Evolutionary conservation across 2,113 vertebrate species (phyloP), one percentile per base, ranked within the genome.

Genomic region (Jacana jacana): DNA sequence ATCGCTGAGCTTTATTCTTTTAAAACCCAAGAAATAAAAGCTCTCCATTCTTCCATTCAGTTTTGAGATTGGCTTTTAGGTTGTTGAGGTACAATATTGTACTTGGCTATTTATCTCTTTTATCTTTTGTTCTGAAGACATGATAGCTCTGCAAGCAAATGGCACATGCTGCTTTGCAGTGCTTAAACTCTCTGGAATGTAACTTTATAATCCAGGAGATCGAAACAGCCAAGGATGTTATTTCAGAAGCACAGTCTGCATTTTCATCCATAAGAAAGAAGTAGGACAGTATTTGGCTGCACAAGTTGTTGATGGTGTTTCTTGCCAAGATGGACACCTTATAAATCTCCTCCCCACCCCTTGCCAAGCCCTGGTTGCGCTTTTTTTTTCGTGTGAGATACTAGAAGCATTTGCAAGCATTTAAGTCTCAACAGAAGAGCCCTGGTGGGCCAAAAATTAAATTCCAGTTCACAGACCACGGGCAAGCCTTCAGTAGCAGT

Each of bases 31-130:
- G 80, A 92, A 94, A 96, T 77, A 89, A 96, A 96, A 87, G 46
- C 86, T 83, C 79, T 94, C 55, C 40, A 76, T 88, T 86, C 65
- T 90, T 96, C 83, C 72, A 68, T 75, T 94, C 80, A 91, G 58
- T 93, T 95, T 58, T 85, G 78, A 95, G 93, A 83, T 64, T 86
- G 91, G 87, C 86, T 88, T 95, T 95, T 78, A 91, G 81, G 78
- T 79, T 90, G 81, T 93, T 78, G 80, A 93, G 70, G 92, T 94
- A 96, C 78, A 95, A 89, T 94, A 91, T 70, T 84, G 86, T 93
- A 90, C 72, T 94, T 10, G 31, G 88, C 88, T 93, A 91, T 97
- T 96, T 94, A 90, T 93, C 91, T 89, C 55, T 97, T 97, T 96
- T 88, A 96, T 96, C 93, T 89, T 96, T 91, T 95, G 65, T 91